phyloP scores from a whole-genome alignment of 2,113 vertebrate genomes.

The Excalfactoria chinensis region DNA sequence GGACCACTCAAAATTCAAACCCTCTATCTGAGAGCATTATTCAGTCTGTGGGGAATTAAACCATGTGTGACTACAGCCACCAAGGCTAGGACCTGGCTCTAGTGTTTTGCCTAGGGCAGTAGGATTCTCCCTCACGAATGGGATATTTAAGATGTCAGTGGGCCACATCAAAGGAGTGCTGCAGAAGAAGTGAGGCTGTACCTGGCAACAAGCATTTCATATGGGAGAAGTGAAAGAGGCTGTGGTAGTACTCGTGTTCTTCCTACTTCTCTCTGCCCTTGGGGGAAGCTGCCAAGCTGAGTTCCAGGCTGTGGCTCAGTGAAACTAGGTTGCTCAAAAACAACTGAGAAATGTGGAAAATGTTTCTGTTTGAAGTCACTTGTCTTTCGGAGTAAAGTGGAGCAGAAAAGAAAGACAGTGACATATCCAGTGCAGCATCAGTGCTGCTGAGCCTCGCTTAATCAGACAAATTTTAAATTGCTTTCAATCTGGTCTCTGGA shows the following conservation, averaged over 20 bases:
- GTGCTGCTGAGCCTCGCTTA: neutral
- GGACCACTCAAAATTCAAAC: too few relatives aligned
- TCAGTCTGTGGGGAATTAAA: neutral
- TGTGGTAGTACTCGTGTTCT: neutral
- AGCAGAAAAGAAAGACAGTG: constrained; percentile 57
- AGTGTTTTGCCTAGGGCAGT: too few relatives aligned
- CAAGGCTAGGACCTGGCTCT: neutral
- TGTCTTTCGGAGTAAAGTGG: constrained; percentile 8
- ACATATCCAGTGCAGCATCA: constrained; percentile 47
- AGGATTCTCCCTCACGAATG: neutral
- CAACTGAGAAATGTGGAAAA: constrained; percentile 46
- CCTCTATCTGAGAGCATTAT: too few relatives aligned
- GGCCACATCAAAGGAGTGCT: too few relatives aligned
- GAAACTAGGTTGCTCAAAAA: constrained; percentile 59
- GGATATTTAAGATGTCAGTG: neutral
- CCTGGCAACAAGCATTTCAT: neutral
- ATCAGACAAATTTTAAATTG: constrained; percentile 28
- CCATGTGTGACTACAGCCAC: neutral
- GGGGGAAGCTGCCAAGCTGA: neutral
- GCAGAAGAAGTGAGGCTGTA: neutral
- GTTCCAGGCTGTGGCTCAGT: neutral
- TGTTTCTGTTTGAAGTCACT: constrained; percentile 35
- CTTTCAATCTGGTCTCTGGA: constrained; percentile 47
- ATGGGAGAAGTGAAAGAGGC: neutral
- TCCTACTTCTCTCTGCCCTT: neutral